Evolutionary conservation across 2,888 invertebrate genomes (phyloP).

Genomic region (Orchestes rusci): DNA sequence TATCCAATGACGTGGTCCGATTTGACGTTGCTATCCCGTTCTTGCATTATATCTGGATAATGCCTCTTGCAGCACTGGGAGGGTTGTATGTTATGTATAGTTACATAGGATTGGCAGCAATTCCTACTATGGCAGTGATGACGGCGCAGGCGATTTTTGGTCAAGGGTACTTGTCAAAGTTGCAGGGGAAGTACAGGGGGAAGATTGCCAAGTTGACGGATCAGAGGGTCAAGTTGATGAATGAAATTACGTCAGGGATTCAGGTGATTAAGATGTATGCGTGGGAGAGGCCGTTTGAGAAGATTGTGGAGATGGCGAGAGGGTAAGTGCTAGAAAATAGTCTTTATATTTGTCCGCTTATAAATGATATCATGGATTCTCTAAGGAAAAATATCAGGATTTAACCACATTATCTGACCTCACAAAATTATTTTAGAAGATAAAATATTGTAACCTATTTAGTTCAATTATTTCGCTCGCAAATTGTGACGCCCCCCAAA

Average conservation of each 20-base stretch:
- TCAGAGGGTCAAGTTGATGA: conserved; percentile 63
- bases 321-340: too few relatives aligned
- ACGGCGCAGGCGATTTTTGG: conserved; percentile 47
- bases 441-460: too few relatives aligned
- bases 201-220: conserved; percentile 52
- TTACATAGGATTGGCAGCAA: conserved; percentile 48
- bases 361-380: too few relatives aligned
- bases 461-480: too few relatives aligned
- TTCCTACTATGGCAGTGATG: conserved; percentile 56
- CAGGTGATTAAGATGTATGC: conserved; percentile 75
- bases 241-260: conserved; percentile 66
- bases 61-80: conserved; percentile 64
- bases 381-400: too few relatives aligned
- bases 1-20: conserved; percentile 79
- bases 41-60: conserved; percentile 73
- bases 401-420: too few relatives aligned
- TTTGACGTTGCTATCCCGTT: conserved; percentile 66
- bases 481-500: too few relatives aligned
- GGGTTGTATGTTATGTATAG: conserved; percentile 54
- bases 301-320: conserved; percentile 53
- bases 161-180: conserved; percentile 48
- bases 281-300: conserved; percentile 66
- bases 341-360: too few relatives aligned
- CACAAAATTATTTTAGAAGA: too few relatives aligned
- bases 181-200: conserved; percentile 43